phyloP scores from a whole-genome alignment of 2,113 vertebrate species.

The Halichoeres trimaculatus region DNA sequence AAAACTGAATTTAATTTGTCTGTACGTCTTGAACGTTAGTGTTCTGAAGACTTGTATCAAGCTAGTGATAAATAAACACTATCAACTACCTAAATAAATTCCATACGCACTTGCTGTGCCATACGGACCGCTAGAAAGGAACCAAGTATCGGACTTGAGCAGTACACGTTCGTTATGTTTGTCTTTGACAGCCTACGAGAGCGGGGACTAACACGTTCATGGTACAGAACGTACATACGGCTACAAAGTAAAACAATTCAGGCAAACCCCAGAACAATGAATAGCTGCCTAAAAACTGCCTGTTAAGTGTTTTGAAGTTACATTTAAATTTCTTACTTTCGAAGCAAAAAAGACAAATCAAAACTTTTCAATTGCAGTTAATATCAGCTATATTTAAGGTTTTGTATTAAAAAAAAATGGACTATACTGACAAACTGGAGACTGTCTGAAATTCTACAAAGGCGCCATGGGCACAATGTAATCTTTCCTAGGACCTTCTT shows the following conservation, averaged over 20 bases:
- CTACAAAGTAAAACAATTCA: constrained; percentile 32
- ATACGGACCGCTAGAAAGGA: neutral
- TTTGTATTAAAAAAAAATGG: neutral
- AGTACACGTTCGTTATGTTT: rapidly evolving
- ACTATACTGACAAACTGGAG: neutral
- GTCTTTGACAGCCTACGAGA: neutral
- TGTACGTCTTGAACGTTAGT: too few species aligned
- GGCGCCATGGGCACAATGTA: constrained; percentile 75
- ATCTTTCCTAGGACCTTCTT: constrained; percentile 83
- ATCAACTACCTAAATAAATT: too few species aligned
- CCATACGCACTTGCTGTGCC: too few species aligned
- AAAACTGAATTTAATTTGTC: too few species aligned
- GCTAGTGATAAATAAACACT: too few species aligned
- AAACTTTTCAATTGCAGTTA: rapidly evolving
- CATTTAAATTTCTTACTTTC: neutral
- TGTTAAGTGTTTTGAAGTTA: neutral
- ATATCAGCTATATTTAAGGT: rapidly evolving
- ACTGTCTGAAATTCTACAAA: constrained; percentile 57
- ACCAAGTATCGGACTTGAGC: constrained; percentile 5
- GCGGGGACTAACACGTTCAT: constrained; percentile 1
- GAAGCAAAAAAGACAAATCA: neutral
- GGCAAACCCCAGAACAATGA: constrained; percentile 30
- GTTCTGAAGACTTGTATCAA: too few species aligned
- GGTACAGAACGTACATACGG: neutral
- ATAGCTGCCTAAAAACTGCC: constrained; percentile 56